Base-by-base conservation (phyloP, 92 coral and sea anemone genomes). In the Palythoa caribaeorum region DNA sequence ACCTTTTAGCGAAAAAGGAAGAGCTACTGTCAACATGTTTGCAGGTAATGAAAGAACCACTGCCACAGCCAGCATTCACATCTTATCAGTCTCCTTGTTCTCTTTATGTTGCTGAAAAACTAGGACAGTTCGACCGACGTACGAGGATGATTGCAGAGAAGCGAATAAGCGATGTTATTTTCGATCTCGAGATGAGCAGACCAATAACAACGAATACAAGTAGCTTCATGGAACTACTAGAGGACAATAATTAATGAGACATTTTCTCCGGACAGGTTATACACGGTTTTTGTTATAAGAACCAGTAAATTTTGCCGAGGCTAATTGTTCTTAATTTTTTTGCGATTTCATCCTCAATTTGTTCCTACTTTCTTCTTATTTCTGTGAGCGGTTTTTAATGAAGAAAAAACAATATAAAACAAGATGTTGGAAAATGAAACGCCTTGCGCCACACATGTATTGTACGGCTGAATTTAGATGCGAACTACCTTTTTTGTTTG, bases 11-110 rank as follows among this genome's bases (percentile, higher is more conserved):
- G 69, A 62, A 7, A 62, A 62, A 62, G 69, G 28, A 89, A n/a
- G 92, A 92, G 84, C 55, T 89, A 9, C 60, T 92, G 15, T 84
- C 89, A 76, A 91, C 92, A 10, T 91, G 92, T 63, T 77, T 91
- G 55, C 63, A 83, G 71, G 92, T 88, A 51, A 88, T 91, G 74
- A 91, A 88, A 91, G 86, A 88, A 60, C 91, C 91, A 38, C n/a
- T 69, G 53, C 85, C 92, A 20, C 79, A 63, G 55, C 84, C 89
- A 39, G 51, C 63, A 85, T 17, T 17, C 69, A 62, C 85, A n/a
- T 38, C 70, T 66, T 37, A 65, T 17, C 89, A 77, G 80, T 85
- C 80, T 50, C 81, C 62, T 38, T 62, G n/a, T 62, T 62, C 28
- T 62, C 69, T 62, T 62, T 62, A 62, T 62, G 35, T 62, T 62